Percentiles rank a stretch among this genome's conserved stretches.
These are phyloP conservation scores for Brenthis hecate DNA, from an alignment of 2,888 invertebrate genomes.

Conservation along the genomic window DNA sequence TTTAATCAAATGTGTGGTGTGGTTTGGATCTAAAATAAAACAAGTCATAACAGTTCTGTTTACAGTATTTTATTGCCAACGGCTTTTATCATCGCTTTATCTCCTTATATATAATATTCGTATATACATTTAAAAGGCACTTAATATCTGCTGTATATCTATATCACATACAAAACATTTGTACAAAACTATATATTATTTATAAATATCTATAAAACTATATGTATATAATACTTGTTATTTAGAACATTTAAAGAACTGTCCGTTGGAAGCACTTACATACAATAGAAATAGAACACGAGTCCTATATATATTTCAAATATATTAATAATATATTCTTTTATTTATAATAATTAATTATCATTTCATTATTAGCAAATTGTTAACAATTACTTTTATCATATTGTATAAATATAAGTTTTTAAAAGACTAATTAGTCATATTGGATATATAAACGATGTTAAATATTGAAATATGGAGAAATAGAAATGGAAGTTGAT, in stretches of 20 bases:
- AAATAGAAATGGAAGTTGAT: no score
- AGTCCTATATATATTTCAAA: constrained; percentile 9
- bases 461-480: no score
- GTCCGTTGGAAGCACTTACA: constrained; percentile 21
- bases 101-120: constrained; percentile 38
- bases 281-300: not conserved
- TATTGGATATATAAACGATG: not conserved
- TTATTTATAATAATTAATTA: constrained; percentile 4
- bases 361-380: not conserved
- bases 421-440: not conserved
- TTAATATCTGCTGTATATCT: constrained; percentile 66
- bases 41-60: constrained; percentile 43
- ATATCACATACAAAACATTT: constrained; percentile 69
- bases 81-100: constrained; percentile 54
- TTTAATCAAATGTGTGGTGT: not conserved
- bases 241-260: constrained; percentile 1
- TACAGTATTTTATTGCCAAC: constrained; percentile 66
- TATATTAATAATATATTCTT: constrained; percentile 9
- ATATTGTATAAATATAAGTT: not conserved
- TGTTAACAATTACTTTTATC: not conserved
- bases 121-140: constrained; percentile 70
- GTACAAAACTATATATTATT: constrained; percentile 26
- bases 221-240: constrained; percentile 20
- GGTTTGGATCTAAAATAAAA: not conserved
- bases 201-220: constrained; percentile 15